A percentile compares a stretch with the other conserved stretches of the same genome.
These are phyloP conservation scores for Rhabditoides inermis DNA, from an alignment of 2,888 invertebrate species.

Conservation along the genomic window DNA sequence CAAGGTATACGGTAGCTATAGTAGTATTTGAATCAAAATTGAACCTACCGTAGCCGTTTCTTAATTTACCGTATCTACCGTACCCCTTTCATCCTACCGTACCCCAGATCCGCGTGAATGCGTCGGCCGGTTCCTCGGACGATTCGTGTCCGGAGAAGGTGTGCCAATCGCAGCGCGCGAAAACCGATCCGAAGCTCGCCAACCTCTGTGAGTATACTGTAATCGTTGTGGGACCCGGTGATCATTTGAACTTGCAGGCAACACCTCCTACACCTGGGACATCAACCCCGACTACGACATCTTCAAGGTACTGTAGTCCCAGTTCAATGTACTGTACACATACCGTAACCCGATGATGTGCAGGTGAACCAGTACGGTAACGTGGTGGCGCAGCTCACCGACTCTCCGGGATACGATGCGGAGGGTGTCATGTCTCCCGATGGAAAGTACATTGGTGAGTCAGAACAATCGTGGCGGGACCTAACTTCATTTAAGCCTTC, in stretches of 20 bases:
- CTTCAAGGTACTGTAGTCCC: slow-evolving; percentile 11
- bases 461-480: neutral
- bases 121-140: slow-evolving; percentile 1
- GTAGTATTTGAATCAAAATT: neutral
- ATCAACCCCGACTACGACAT: slow-evolving; percentile 27
- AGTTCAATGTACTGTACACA: too few relatives aligned
- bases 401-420: slow-evolving; percentile 24
- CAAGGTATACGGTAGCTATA: slow-evolving; percentile 5
- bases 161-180: slow-evolving; percentile 6
- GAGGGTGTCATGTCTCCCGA: slow-evolving; percentile 20
- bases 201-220: slow-evolving; percentile 7
- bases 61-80: too few relatives aligned
- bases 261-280: slow-evolving; percentile 31
- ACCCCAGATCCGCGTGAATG: slow-evolving; percentile 6
- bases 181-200: slow-evolving; percentile 5
- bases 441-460: neutral
- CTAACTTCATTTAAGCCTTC: slow-evolving; percentile 10
- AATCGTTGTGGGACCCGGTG: neutral
- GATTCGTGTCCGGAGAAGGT: slow-evolving; percentile 21
- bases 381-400: slow-evolving; percentile 20
- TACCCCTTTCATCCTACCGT: too few relatives aligned
- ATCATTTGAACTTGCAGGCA: neutral
- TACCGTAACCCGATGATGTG: neutral
- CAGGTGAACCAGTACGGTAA: slow-evolving; percentile 26
- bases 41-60: too few relatives aligned